Percentiles rank a stretch among this genome's conserved stretches.
These are phyloP conservation scores for Cotesia chilonis DNA, from an alignment of 1,140 invertebrate species.

Conservation along the genomic window DNA sequence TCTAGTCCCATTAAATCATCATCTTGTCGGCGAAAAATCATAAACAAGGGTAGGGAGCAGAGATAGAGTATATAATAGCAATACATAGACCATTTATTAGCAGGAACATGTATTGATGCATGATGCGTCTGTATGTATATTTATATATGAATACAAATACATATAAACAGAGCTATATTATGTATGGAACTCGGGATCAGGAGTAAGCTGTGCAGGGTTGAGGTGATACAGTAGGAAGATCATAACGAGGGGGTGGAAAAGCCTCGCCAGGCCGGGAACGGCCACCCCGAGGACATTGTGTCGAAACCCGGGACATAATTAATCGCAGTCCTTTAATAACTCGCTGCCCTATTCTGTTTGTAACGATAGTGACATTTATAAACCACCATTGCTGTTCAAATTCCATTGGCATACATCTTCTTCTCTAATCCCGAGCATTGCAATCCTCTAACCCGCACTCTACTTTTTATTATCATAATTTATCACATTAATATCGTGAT, in stretches of 20 bases:
- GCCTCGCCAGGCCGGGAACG: constrained; percentile 24
- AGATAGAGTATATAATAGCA: no score
- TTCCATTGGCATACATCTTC: constrained; percentile 61
- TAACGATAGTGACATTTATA: constrained; percentile 58
- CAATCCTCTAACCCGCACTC: no score
- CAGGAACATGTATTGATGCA: no score
- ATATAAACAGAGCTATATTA: neutral
- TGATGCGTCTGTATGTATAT: no score
- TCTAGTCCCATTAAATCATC: constrained; percentile 50
- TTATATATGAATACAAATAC: neutral
- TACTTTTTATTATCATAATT: constrained; percentile 8
- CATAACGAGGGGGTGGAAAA: constrained; percentile 44
- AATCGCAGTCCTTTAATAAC: constrained; percentile 62
- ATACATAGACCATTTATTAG: no score
- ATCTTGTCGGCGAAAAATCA: constrained; percentile 53
- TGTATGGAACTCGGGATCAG: constrained; percentile 10
- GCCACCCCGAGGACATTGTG: constrained; percentile 36
- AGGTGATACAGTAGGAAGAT: constrained; percentile 20
- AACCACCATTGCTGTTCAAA: constrained; percentile 54
- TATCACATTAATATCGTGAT: neutral
- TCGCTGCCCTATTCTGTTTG: constrained; percentile 44
- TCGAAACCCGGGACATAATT: constrained; percentile 56
- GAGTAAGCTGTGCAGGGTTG: no score
- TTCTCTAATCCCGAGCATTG: constrained; percentile 47
- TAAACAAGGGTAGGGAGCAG: constrained; percentile 4